Conservation (phyloP, 2,888 invertebrate species). For the Lordiphosa andalusiaca region DNA sequence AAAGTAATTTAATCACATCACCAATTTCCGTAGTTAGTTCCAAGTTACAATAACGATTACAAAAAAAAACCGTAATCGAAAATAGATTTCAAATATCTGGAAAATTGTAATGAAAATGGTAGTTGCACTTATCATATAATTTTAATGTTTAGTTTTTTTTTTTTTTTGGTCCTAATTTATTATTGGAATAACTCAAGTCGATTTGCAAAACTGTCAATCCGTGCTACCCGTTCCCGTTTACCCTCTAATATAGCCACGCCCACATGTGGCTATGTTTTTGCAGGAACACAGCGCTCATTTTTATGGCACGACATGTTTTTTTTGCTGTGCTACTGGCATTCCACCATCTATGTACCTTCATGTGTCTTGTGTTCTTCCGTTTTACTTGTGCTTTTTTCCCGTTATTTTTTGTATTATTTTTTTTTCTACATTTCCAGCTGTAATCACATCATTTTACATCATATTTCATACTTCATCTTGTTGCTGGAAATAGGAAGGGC, state of each 20-base stretch:
- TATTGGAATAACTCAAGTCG: constrained; percentile 57
- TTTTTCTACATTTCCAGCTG: constrained; percentile 58
- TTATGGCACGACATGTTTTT: constrained; percentile 48
- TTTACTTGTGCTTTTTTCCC: constrained; percentile 5
- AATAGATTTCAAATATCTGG: no score
- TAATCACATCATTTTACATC: constrained; percentile 67
- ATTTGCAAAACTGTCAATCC: constrained; percentile 61
- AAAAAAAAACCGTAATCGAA: no score
- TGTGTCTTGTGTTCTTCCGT: constrained; percentile 28
- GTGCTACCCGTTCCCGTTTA: constrained; percentile 10
- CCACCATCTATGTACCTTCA: constrained; percentile 31
- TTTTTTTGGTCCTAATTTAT: neutral
- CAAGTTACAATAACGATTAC: no score
- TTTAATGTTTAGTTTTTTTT: no score
- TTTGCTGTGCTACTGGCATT: constrained; percentile 6
- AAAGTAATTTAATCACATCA: no score
- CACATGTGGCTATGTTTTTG: constrained; percentile 23
- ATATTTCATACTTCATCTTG: constrained; percentile 64
- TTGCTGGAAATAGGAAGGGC: constrained; percentile 24
- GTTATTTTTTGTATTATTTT: constrained; percentile 38
- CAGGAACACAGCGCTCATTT: constrained; percentile 41
- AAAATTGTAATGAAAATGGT: no score
- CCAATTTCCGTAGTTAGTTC: no score
- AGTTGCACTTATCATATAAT: no score
- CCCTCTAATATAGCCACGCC: constrained; percentile 12